Evolutionary conservation across 1,140 invertebrate genomes (phyloP).

Genomic region (Coelopa frigida): DNA sequence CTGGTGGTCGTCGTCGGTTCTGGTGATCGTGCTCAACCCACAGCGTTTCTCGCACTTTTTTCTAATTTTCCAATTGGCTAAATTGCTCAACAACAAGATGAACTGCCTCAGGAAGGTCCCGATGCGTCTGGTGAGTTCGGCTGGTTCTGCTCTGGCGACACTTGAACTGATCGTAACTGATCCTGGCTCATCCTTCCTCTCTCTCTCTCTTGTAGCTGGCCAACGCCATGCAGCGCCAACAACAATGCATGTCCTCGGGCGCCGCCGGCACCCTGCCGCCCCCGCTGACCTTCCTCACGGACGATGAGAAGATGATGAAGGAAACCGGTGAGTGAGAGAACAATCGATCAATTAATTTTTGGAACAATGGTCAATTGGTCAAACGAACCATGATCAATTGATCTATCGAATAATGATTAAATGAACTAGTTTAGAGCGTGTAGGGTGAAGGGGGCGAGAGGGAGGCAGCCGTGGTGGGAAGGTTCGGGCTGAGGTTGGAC

Average conservation of each 20-base stretch:
- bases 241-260: constrained; percentile 31
- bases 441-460: too few species aligned
- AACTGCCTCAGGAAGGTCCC: constrained; percentile 41
- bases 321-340: constrained; percentile 66
- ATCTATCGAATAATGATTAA: neutral
- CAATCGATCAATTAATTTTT: neutral
- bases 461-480: too few species aligned
- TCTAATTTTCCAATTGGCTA: constrained; percentile 14
- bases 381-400: neutral
- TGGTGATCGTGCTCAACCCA: too few species aligned
- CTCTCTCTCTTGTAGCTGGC: too few species aligned
- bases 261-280: constrained; percentile 29
- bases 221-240: constrained; percentile 36
- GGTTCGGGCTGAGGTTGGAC: too few species aligned
- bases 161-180: neutral
- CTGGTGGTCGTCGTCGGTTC: too few species aligned
- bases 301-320: constrained; percentile 71
- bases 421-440: neutral
- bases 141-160: too few species aligned
- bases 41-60: too few species aligned
- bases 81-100: constrained; percentile 26
- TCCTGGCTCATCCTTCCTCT: too few species aligned
- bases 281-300: constrained; percentile 62
- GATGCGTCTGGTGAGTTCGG: constrained; percentile 38
- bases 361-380: neutral